Evolutionary conservation across 2,888 invertebrate genomes (phyloP).

Genomic region (Rotaria sp.): DNA sequence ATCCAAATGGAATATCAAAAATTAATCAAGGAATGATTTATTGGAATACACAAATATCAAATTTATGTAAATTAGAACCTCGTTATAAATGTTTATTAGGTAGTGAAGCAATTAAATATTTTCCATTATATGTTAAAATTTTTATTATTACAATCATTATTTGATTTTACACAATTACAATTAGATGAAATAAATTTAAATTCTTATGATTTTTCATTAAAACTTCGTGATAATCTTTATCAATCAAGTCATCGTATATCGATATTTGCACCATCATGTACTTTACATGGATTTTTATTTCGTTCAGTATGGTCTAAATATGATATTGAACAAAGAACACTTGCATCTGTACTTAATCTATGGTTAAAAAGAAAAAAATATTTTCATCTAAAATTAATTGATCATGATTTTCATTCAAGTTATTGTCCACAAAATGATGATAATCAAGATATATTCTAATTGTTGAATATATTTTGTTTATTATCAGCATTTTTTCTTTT

Average conservation of each 20-base stretch:
- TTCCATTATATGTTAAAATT: not conserved
- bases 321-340: slow-evolving; percentile 22
- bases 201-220: not conserved
- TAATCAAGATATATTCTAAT: not conserved
- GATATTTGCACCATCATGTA: slow-evolving; percentile 1
- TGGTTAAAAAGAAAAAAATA: not conserved
- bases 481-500: not conserved
- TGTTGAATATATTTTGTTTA: not conserved
- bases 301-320: slow-evolving; percentile 26
- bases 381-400: not conserved
- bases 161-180: slow-evolving; percentile 32
- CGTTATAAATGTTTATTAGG: slow-evolving; percentile 16
- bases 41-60: slow-evolving; percentile 14
- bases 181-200: not conserved
- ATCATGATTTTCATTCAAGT: not conserved
- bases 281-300: slow-evolving; percentile 20
- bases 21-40: not conserved
- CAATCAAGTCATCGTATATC: not conserved
- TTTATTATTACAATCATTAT: slow-evolving; percentile 35
- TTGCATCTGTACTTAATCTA: not conserved
- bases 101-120: not conserved
- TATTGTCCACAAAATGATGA: not conserved
- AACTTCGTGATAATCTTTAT: not conserved
- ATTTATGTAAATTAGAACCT: not conserved
- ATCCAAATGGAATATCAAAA: not conserved